Conservation (phyloP, 2,113 vertebrate genomes). For the Zingel zingel region DNA sequence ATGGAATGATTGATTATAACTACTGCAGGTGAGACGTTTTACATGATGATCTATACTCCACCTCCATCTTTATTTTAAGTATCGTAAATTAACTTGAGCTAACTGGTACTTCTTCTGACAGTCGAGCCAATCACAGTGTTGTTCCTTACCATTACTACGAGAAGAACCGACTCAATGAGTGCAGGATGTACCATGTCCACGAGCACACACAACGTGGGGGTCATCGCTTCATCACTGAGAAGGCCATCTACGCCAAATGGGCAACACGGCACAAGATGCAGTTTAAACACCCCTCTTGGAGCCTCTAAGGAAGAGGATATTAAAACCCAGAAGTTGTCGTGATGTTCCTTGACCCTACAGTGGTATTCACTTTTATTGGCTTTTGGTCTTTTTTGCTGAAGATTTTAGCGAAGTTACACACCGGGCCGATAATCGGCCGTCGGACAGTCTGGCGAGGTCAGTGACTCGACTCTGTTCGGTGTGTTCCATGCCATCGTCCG, state of each 20-base stretch:
- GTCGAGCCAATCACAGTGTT: constrained; percentile 77
- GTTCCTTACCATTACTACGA: constrained; percentile 98
- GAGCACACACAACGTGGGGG: constrained; percentile 86
- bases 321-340: neutral
- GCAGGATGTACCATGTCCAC: constrained; percentile 90
- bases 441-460: too few relatives aligned
- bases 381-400: neutral
- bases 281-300: constrained; percentile 91
- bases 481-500: too few relatives aligned
- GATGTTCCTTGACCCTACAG: neutral
- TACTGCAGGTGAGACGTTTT: constrained; percentile 89
- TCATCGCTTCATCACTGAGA: constrained; percentile 98
- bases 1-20: constrained; percentile 92
- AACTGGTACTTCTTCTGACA: constrained; percentile 34
- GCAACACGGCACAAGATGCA: constrained; percentile 86
- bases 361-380: neutral
- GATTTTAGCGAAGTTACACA: neutral
- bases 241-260: constrained; percentile 94
- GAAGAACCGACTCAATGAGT: constrained; percentile 88
- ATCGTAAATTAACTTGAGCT: neutral
- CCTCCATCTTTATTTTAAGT: neutral
- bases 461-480: too few relatives aligned
- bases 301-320: constrained; percentile 14
- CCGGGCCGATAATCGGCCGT: too few relatives aligned
- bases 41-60: neutral